A percentile compares a stretch with the other conserved stretches of the same genome.
Conservation (phyloP, 2,888 invertebrate genomes). For the Girardia tigrina region DNA sequence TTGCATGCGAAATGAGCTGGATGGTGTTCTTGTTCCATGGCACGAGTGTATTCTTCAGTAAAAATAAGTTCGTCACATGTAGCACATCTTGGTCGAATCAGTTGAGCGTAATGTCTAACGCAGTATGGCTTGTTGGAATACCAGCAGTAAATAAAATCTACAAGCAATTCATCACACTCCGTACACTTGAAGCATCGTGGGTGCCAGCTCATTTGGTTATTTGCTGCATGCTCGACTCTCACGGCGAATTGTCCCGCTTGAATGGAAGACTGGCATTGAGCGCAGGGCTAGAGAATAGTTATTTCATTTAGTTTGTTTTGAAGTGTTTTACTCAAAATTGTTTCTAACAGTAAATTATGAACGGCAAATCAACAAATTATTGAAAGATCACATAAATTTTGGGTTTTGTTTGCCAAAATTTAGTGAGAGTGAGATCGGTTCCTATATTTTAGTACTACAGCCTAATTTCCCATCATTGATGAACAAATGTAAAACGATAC, state of each 20-base stretch:
- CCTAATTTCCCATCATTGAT: too few species aligned
- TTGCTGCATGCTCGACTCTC: background rate
- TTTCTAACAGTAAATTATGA: too few species aligned
- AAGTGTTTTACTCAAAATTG: too few species aligned
- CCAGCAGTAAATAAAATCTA: slow-evolving; percentile 80
- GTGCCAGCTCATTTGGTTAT: slow-evolving; percentile 58
- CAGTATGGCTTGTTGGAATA: slow-evolving; percentile 74
- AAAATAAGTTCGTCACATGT: slow-evolving; percentile 99
- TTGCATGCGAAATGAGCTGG: slow-evolving; percentile 89
- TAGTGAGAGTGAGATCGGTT: too few species aligned
- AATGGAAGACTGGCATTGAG: background rate
- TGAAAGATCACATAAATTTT: too few species aligned
- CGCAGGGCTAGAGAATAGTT: too few species aligned
- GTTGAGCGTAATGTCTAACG: slow-evolving; percentile 88
- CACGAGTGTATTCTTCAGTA: slow-evolving; percentile 96
- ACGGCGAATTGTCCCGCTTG: slow-evolving; percentile 1
- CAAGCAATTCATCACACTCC: slow-evolving; percentile 75
- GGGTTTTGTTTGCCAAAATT: too few species aligned
- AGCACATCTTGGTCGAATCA: slow-evolving; percentile 80
- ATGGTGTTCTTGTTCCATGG: slow-evolving; percentile 99
- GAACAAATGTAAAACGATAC: too few species aligned
- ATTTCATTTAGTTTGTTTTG: too few species aligned
- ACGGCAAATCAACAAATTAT: too few species aligned
- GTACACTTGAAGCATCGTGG: slow-evolving; percentile 80
- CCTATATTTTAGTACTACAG: too few species aligned